These are phyloP conservation scores for Hippocampus kuda DNA, from an alignment of 2,797 vertebrate species.

Conservation along the genomic window DNA sequence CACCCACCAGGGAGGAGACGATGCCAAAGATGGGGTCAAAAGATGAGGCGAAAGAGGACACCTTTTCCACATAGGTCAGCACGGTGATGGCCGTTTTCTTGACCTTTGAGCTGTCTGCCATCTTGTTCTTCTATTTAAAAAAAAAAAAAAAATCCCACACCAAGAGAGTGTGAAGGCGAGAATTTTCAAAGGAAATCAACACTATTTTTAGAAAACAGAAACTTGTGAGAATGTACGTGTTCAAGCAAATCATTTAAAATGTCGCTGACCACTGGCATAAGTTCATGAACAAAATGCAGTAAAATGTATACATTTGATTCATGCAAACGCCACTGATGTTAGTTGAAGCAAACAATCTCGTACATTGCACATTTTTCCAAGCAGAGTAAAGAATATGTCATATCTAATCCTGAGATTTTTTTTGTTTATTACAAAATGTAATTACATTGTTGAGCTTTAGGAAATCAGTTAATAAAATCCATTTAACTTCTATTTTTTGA, in stretches of 20 bases:
- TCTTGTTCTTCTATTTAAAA: constrained; percentile 24
- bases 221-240: not conserved
- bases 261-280: not conserved
- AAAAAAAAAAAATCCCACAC: not conserved
- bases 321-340: too few relatives aligned
- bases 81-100: constrained; percentile 57
- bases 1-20: constrained; percentile 63
- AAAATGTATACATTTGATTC: not conserved
- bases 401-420: too few relatives aligned
- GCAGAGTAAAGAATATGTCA: too few relatives aligned
- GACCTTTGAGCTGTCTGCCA: constrained; percentile 60
- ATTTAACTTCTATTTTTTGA: too few relatives aligned
- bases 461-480: too few relatives aligned
- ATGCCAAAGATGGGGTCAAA: constrained; percentile 71
- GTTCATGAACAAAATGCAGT: not conserved
- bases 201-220: not conserved
- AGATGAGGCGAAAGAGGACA: constrained; percentile 67
- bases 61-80: constrained; percentile 63
- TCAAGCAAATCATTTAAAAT: not conserved
- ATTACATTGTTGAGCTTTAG: too few relatives aligned
- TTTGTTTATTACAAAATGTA: too few relatives aligned
- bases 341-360: too few relatives aligned
- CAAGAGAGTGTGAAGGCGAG: not conserved
- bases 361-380: too few relatives aligned
- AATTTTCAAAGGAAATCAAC: not conserved